Percentiles rank a stretch among this genome's conserved stretches.
Evolutionary conservation across 2,888 invertebrate genomes (phyloP).

Genomic region (Yponomeuta malinellus): DNA sequence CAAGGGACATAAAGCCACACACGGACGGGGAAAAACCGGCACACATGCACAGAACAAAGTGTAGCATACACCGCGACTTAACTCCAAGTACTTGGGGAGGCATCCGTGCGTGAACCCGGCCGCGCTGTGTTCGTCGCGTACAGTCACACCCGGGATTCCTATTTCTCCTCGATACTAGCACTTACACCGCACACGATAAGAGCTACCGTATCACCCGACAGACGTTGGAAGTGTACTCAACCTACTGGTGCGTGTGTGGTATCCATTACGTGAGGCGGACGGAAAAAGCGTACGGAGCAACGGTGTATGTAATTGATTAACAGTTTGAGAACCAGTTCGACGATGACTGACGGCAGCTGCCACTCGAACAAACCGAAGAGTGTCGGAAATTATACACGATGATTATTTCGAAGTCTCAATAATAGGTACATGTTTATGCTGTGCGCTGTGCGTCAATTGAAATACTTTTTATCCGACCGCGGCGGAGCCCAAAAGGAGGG

Average conservation of each 20-base stretch:
- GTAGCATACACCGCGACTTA: conserved; percentile 28
- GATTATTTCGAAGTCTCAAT: conserved; percentile 42
- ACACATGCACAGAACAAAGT: conserved; percentile 39
- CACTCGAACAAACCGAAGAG: conserved; percentile 8
- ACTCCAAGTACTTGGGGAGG: conserved; percentile 51
- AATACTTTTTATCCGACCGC: neutral
- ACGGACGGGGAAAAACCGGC: conserved; percentile 37
- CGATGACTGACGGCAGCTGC: conserved; percentile 33
- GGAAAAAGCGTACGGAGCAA: conserved; percentile 61
- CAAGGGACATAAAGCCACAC: conserved; percentile 35
- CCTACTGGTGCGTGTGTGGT: conserved; percentile 41
- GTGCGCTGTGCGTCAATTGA: neutral
- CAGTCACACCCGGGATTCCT: neutral
- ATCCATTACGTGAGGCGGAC: conserved; percentile 57
- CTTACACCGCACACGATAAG: neutral
- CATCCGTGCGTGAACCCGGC: conserved; percentile 62
- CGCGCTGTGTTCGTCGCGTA: conserved; percentile 17
- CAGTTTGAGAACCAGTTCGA: conserved; percentile 53
- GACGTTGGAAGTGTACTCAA: no score
- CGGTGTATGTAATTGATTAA: conserved; percentile 70
- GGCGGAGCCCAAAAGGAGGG: no score
- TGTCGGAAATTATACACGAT: conserved; percentile 11
- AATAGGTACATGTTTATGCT: conserved; percentile 20
- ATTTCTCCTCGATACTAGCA: neutral
- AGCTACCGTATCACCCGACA: neutral